Base-by-base conservation (phyloP, 1,140 invertebrate species). In the Hydropsyche tenuis region DNA sequence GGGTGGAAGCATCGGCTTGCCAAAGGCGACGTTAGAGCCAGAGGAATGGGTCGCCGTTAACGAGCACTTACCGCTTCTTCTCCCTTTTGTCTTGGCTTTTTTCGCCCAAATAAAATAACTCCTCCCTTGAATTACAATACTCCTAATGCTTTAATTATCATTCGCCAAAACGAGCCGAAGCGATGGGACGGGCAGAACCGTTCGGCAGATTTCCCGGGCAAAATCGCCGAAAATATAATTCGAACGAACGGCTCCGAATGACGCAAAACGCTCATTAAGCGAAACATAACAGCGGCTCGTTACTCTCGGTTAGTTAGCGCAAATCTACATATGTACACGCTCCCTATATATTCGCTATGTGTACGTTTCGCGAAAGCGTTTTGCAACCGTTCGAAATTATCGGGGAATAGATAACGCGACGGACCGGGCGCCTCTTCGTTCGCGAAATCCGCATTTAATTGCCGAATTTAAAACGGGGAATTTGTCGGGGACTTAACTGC, bases 131-230 rank as follows among this genome's bases (percentile, higher is more conserved):
- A 72, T 65, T 64, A 72, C 69, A 75, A 45, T 68, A 64, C 69
- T 72, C 73, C 46, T 72, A 75, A 72, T 53, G 69, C 42, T 74
- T 75, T 75, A 75, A 75, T 75, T 72, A 75, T 70, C 73, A 72
- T 72, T 75, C 69, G 62, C 71, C 70, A 66, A 46, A 48, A 37
- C 30, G 30, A 48, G 16, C 45, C 45, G 45, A 22, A 23, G 56
- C n/a, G n/a, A 20, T 20, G 20, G 3, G 51, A 20, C 16, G 51
- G 11, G 51, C 51, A 25, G 56, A 1, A 22, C 20, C 56, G 51
- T 9, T 22, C 30, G 20, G 20, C 56, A 27, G 43, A 70, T 27
- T 69, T 69, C 48, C n/a, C 20, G 20, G 56, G 27, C 20, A 62
- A 62, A 25, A 62, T 25, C 27, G 56, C 14, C 27, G 45, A 20